These are phyloP conservation scores for Alligator mississippiensis DNA, from an alignment of 2,113 vertebrate species.

Conservation along the genomic window DNA sequence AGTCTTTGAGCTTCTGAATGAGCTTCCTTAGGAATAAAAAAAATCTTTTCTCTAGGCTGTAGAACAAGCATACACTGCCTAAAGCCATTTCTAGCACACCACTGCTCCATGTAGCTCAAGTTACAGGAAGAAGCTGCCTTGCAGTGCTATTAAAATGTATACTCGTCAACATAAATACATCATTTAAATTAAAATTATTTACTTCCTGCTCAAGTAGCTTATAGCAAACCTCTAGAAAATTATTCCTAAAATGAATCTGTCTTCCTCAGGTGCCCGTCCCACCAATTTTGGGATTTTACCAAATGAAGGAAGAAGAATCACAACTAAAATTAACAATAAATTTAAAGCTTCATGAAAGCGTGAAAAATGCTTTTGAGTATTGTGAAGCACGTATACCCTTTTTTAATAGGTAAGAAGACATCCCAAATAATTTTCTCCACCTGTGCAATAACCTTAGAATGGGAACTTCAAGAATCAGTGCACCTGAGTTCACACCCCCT, in stretches of 20 bases:
- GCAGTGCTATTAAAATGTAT: constrained; percentile 2
- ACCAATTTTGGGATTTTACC: constrained; percentile 91
- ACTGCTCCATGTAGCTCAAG: not conserved
- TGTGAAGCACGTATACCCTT: constrained; percentile 93
- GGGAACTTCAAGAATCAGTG: not conserved
- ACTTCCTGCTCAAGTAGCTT: constrained; percentile 7
- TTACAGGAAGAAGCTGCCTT: not conserved
- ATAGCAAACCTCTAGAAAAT: constrained; percentile 12
- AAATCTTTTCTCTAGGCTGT: not conserved
- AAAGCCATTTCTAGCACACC: not conserved
- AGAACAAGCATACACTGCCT: not conserved
- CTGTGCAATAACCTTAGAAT: not conserved
- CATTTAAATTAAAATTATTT: not conserved
- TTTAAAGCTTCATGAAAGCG: constrained; percentile 94
- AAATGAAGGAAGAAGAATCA: constrained; percentile 84
- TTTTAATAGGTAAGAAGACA: constrained; percentile 88
- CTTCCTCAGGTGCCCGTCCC: constrained; percentile 90
- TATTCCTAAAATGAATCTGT: constrained; percentile 2
- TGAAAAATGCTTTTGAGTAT: constrained; percentile 93
- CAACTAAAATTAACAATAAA: constrained; percentile 84
- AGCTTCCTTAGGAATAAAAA: not conserved
- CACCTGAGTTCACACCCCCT: not conserved
- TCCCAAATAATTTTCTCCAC: not conserved
- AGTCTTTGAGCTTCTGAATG: not conserved
- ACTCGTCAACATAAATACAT: not conserved